Base-by-base conservation (phyloP, 2,888 invertebrate genomes). In the Eucera pruinosa region DNA sequence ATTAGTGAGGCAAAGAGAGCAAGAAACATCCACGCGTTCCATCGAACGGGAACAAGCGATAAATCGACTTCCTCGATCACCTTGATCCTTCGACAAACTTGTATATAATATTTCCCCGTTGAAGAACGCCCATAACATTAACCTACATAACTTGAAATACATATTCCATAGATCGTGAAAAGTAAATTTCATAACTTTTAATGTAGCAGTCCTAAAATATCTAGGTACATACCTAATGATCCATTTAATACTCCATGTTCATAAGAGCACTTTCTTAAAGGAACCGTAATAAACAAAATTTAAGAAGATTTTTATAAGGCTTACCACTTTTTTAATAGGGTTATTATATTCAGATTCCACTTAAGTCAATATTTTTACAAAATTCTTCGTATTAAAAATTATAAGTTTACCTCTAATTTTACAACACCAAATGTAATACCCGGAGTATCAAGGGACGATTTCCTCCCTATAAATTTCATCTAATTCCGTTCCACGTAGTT, bases 1-100 rank as follows among this genome's bases (percentile, higher is more conserved):
- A 39, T 66, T 68, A 54, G 15, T 9, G 20, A 20, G 55, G 58
- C 41, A 58, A 47, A 39, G 20, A 62, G 23, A 45, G 15, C 52
- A 13, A 61, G 20, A 20, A 47, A 62, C 62, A 41, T 65, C 23
- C 23, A 41, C 41, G 30, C 27, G 41, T 43, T 60, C n/a, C 36
- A 20, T 62, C 25, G 41, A 65, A 41, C 33, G 57, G 41, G 62
- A 52, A 41, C 57, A 33, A 41, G n/a, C 57, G 50, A 66, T 58
- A 66, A 58, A 62, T 70, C 36, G 39, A 58, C 41, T 58, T 62
- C 45, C 71, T 47, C 30, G 78, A 76, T 78, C 33, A 62, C 62
- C 65, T 78, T 71, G 76, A 66, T 71, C 33, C 67, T 55, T 33
- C 41, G 60, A 68, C 36, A 30, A 66, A 70, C 30, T 25, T n/a